Evolutionary conservation across 2,113 vertebrate species (phyloP), one percentile per base, ranked within the genome.

Genomic region (Mus pahari): DNA sequence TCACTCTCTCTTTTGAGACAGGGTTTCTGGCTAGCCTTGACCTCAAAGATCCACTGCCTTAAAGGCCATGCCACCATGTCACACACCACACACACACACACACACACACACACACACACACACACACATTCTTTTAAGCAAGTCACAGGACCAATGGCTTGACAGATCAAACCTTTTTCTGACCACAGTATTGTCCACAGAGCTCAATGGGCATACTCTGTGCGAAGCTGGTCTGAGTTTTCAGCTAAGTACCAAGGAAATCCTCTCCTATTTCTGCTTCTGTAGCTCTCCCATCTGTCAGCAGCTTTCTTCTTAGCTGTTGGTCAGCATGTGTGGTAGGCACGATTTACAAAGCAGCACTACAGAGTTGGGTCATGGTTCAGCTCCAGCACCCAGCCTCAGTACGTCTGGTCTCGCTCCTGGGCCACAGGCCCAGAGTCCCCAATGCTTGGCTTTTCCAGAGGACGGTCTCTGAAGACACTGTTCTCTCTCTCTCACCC

Each of bases 161-260:
- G 77, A 5, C 33, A 48, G 50, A 19, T 36, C 31, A 10, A 1
- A 2, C 33, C 89, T 79, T 48, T 60, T 74, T 77, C 60, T 39
- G 28, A 45, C 31, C 3, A 24, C 2, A 5, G 33, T 7, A 7
- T 62, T 8, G 55, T 58, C 13, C 66, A 42, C 0, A 17, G 7
- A 53, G 39, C 50, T 64, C 89, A 74, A 74, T 5, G 0, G 50
- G 53, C 66, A 92, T 0, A 10, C 48, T 84, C 45, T n/a, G 71
- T 78, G 90, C 58, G 58, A n/a, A 86, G 73, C 0, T 68, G 71
- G 53, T 79, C 87, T 13, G 50, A n/a, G 53, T 60, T 79, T 86
- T 86, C 28, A n/a, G 48, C 58, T 55, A 9, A 3, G 28, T 53
- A 89, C 91, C 83, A 3, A n/a, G 48, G 75, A 86, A 22, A 58